phyloP scores from a whole-genome alignment of 2,113 vertebrate species.

The Chaetura pelagica region DNA sequence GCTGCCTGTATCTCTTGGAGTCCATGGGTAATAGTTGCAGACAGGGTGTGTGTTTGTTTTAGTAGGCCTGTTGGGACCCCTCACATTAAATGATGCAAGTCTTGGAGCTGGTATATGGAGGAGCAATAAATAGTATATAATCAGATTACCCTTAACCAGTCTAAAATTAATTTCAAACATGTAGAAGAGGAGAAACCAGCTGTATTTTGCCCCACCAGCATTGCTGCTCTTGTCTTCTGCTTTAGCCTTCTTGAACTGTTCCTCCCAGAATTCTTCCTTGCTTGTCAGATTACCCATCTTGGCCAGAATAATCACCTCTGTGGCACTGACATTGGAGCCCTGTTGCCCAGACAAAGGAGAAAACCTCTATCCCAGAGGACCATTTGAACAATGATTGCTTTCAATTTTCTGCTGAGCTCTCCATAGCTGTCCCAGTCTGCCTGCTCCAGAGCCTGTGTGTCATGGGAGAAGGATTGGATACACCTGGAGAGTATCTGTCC shows the following conservation, averaged over 20 bases:
- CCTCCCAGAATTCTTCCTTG: neutral
- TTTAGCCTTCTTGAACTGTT: neutral
- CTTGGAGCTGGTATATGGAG: neutral
- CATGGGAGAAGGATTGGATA: neutral
- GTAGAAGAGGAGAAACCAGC: neutral
- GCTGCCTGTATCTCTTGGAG: neutral
- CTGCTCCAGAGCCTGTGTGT: neutral
- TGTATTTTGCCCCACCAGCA: neutral
- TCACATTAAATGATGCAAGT: neutral
- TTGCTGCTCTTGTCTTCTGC: neutral
- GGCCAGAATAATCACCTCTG: neutral
- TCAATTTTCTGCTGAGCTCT: neutral
- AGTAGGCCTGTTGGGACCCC: conserved; percentile 26
- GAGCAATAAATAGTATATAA: conserved; percentile 7
- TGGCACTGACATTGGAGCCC: neutral
- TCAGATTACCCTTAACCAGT: neutral
- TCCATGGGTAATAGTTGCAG: neutral
- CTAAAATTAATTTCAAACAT: neutral
- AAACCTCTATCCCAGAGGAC: neutral
- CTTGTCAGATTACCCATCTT: neutral
- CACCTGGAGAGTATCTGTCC: neutral
- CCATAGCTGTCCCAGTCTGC: fast-evolving
- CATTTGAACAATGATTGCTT: neutral
- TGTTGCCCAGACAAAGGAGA: neutral
- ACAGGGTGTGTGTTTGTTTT: conserved; percentile 2